Base-by-base conservation (phyloP, 2,888 invertebrate species). In the Ormyrus rosae region DNA sequence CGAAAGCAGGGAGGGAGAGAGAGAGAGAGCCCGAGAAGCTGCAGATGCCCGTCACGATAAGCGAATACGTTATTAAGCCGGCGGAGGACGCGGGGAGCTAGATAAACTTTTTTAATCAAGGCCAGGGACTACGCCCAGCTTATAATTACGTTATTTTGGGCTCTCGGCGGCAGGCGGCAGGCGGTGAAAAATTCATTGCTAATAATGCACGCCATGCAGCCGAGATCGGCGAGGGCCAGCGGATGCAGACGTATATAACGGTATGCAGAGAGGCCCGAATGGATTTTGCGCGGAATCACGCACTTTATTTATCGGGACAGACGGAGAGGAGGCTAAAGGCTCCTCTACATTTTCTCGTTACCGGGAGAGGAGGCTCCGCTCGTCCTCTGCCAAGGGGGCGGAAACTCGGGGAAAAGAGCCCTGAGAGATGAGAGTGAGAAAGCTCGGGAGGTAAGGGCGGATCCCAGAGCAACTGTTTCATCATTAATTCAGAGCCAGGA, bases 71-170 rank as follows among this genome's bases (percentile, higher is more conserved):
- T 77, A 64, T 70, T 77, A 77, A 70, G 70, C 73, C 46, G 13
- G 56, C 50, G 46, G 58, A 48, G 19, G 9, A 50, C 34, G 55
- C 61, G 61, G 61, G 71, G 45, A 53, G 71, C 60, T 61, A 61
- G 58, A 78, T 78, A 78, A 78, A 78, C 78, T 78, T 78, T 78
- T 78, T 78, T 78, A 78, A 78, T 71, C 71, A 78, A 74, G 11
- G 58, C 50, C 10, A 13, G 51, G 0, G 48, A 11, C 46, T 63
- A 10, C 48, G 51, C 46, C 45, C 53, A 11, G 71, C 60, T 71
- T 72, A 72, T 74, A 73, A 73, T 73, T 73, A 64, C 73, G 53
- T 64, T 19, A 19, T 19, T 19, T 19, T 19, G 19, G 19, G 19
- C 19, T 1, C 19, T 1, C 19, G 19, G 19, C 6, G 45, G 45